phyloP scores from a whole-genome alignment of 2,797 vertebrate genomes.

The Malurus leucopterus region DNA sequence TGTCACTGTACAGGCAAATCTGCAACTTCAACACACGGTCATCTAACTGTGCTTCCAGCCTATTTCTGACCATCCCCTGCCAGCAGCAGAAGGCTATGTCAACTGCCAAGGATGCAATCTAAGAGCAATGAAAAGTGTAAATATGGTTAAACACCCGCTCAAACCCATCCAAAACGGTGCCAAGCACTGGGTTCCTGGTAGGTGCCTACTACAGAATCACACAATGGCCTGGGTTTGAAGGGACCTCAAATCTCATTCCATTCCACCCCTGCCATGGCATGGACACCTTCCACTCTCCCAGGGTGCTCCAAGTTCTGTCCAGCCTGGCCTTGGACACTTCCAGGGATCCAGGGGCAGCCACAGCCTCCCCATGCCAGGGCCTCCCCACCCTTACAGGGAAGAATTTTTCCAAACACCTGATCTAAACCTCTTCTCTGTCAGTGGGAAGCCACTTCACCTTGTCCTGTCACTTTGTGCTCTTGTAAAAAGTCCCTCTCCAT shows the following conservation, averaged over 20 bases:
- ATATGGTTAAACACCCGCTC: background rate
- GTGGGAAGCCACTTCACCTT: background rate
- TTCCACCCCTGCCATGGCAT: background rate
- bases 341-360: background rate
- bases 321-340: background rate
- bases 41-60: background rate
- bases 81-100: background rate
- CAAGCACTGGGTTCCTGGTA: background rate
- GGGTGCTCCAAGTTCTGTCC: accelerated
- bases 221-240: background rate
- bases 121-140: background rate
- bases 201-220: background rate
- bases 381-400: background rate
- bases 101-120: background rate
- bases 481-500: background rate
- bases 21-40: background rate
- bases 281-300: accelerated
- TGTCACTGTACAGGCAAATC: background rate
- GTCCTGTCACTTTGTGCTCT: background rate
- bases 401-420: background rate
- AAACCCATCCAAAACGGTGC: background rate
- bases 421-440: background rate
- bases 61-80: background rate
- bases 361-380: background rate
- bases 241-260: background rate